Base-by-base conservation (phyloP, 2,888 invertebrate genomes). In the Creontiades dilutus region DNA sequence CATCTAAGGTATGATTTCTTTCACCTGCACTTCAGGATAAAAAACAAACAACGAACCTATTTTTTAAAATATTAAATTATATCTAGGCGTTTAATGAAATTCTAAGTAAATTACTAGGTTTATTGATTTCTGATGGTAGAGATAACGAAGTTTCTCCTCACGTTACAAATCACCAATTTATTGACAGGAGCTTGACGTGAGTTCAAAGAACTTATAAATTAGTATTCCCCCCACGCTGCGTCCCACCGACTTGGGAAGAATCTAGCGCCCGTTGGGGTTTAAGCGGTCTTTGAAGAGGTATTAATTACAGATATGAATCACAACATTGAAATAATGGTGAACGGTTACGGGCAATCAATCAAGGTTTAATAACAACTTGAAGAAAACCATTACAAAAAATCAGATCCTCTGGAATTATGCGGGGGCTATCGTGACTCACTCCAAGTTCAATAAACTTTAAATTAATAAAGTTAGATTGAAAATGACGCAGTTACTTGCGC, bases 201-300 rank as follows among this genome's bases (percentile, higher is more conserved):
- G 57, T 57, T 57, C 57, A 57, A 57, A 16, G 57, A 37, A 57
- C 57, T 57, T n/a, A 57, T n/a, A 57, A 57, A 57, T 16, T n/a
- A 37, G 16, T 57, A 14, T 57, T 57, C 57, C 5, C n/a, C 57
- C 57, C 57, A 57, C 57, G 57, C 57, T n/a, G 57, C 57, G 5
- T 0, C n/a, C 57, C 57, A 57, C 57, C n/a, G 2, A 57, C 16
- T 57, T 52, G 3, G 14, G 16, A n/a, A n/a, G 16, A 57, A n/a
- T 57, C n/a, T 57, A 2, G 52, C 52, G 52, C 52, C 37, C 37
- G 37, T 37, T 37, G 3, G 37, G 37, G n/a, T n/a, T 37, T 37
- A 37, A 37, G 37, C 37, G 37, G 37, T 37, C 16, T 57, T 57
- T n/a, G 57, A 57, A 37, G 37, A 57, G 57, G 57, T 57, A n/a